Percentiles rank a stretch among this genome's conserved stretches.
Evolutionary conservation across 2,888 invertebrate species (phyloP).

Genomic region (Melieria omissa): DNA sequence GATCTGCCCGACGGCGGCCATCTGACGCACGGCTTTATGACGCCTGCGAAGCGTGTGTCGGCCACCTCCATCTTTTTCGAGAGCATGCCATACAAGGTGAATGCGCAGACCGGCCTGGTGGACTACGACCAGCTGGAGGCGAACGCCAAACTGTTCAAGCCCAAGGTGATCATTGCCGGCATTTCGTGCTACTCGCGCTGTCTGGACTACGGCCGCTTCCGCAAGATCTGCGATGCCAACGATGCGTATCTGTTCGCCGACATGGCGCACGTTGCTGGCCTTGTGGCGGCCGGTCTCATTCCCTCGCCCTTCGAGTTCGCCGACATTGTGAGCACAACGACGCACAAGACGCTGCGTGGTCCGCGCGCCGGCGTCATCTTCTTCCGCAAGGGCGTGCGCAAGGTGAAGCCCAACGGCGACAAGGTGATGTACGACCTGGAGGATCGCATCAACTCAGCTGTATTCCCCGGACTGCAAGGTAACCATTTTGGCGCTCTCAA

Average conservation of each 20-base stretch:
- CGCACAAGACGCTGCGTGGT: conserved; percentile 92
- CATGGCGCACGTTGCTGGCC: conserved; percentile 95
- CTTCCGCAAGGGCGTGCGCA: conserved; percentile 88
- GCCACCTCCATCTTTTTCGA: conserved; percentile 98
- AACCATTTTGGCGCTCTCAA: background rate
- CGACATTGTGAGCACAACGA: conserved; percentile 94
- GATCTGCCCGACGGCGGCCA: conserved; percentile 98
- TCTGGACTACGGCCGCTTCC: conserved; percentile 90
- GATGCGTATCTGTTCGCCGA: conserved; percentile 91
- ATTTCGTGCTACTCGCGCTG: conserved; percentile 93
- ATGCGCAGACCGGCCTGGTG: conserved; percentile 85
- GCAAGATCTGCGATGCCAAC: conserved; percentile 83
- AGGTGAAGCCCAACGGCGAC: conserved; percentile 83
- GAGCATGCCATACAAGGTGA: conserved; percentile 96
- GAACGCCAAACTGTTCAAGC: conserved; percentile 88
- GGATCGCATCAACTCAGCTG: conserved; percentile 83
- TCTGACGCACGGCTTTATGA: conserved; percentile 92
- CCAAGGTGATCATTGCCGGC: conserved; percentile 93
- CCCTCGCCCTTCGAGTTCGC: conserved; percentile 91
- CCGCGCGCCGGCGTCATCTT: conserved; percentile 92
- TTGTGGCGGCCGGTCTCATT: conserved; percentile 89
- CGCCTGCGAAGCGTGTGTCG: conserved; percentile 89
- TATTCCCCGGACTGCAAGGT: conserved; percentile 79
- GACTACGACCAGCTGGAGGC: conserved; percentile 90
- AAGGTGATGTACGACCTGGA: conserved; percentile 90